A percentile compares a stretch with the other conserved stretches of the same genome.
These are phyloP conservation scores for Dasyprocta punctata DNA, from an alignment of 2,113 vertebrate species.

Conservation along the genomic window DNA sequence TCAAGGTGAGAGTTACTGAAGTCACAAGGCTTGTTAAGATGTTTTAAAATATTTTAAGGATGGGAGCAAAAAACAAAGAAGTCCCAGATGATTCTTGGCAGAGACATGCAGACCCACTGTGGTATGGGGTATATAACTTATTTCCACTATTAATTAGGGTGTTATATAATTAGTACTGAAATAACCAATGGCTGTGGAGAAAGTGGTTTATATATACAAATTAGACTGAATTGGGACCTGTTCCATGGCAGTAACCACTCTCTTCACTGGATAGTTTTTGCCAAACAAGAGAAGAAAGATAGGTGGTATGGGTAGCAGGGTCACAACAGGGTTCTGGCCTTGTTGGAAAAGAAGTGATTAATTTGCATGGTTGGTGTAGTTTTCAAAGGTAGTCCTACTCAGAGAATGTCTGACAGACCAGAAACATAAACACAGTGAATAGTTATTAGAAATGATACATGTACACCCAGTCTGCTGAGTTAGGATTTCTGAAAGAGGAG, in stretches of 20 bases:
- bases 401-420: not conserved
- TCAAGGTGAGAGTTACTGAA: not conserved
- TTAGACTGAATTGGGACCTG: not conserved
- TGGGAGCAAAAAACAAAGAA: not conserved
- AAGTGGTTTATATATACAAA: not conserved
- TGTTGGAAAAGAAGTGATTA: not conserved
- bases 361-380: not conserved
- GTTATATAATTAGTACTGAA: not conserved
- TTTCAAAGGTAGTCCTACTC: not conserved
- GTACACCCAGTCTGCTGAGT: not conserved
- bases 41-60: conserved; percentile 1
- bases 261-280: not conserved
- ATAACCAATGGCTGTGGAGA: not conserved
- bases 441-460: not conserved
- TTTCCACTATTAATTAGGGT: not conserved
- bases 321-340: not conserved
- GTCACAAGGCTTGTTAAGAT: not conserved
- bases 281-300: not conserved
- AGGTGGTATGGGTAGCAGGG: not conserved
- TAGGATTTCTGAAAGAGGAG: not conserved
- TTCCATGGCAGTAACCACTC: not conserved
- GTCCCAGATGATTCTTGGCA: not conserved
- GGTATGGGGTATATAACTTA: not conserved
- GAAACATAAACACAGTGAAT: not conserved
- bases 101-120: not conserved